Evolutionary conservation across 2,113 vertebrate species (phyloP), one percentile per base, ranked within the genome.

Genomic region (Argyrosomus japonicus): DNA sequence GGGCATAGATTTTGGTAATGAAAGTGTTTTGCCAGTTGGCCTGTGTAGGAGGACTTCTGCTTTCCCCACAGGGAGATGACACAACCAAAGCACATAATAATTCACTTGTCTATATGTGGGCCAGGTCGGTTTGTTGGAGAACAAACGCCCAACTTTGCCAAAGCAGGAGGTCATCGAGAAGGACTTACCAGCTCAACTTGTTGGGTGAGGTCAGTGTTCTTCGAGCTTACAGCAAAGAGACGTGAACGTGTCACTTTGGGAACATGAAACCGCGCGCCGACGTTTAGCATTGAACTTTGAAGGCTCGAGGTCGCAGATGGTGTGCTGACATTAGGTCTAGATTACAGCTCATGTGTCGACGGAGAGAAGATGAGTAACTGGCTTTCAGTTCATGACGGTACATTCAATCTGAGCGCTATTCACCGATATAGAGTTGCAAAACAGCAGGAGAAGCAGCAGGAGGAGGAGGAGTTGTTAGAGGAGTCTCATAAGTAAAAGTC

Each of bases 21-120:
- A 80, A 88, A 72, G 36, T 68, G 47, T 54, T 78, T 81, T 81
- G 88, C 88, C 88, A 90, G 83, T 91, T 88, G 84, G 81, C 87
- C 82, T 75, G 56, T 67, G 81, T 87, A 32, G 85, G 82, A 82
- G 78, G 77, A 83, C 86, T 89, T 89, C 50, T 90, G 87, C 36
- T 88, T 89, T 83, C 81, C 88, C 82, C 64, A 80, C 77, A 62
- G 88, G 89, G 87, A 75, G 70, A 81, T 58, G 85, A 88, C 81
- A 71, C 77, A 85, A 82, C 62, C 82, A 78, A 68, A 86, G 75
- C 84, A 78, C 68, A 54, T 61, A 57, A 68, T 75, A 81, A 80
- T 78, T 88, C 82, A 72, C 79, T 70, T 11, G 40, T 58, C 54
- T 75, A 7, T 67, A 83, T 69, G 68, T 83, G 68, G 70, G 63